Percentiles rank a stretch among this genome's conserved stretches.
phyloP scores from a whole-genome alignment of 2,113 vertebrate genomes.

The Saimiri boliviensis region DNA sequence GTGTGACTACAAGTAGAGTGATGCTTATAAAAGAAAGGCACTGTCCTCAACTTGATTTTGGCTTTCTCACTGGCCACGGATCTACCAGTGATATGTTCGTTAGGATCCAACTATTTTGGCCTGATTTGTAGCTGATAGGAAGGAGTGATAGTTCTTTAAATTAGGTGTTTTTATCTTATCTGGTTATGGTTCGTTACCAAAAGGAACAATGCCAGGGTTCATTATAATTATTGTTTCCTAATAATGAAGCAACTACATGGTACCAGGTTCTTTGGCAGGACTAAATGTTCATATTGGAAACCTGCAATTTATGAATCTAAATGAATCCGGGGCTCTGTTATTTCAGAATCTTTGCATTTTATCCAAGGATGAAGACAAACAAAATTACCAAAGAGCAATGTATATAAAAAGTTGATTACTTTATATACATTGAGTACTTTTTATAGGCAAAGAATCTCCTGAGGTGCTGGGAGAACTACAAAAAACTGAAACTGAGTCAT shows the following conservation, averaged over 20 bases:
- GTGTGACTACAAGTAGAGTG: background rate
- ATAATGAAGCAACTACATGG: background rate
- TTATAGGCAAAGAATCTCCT: background rate
- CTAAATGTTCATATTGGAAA: background rate
- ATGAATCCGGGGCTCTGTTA: background rate
- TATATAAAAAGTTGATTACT: background rate
- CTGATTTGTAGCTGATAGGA: background rate
- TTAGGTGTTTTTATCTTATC: background rate
- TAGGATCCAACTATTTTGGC: background rate
- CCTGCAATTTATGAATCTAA: background rate
- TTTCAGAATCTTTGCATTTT: conserved; percentile 11
- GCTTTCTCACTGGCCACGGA: background rate
- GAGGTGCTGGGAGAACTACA: background rate
- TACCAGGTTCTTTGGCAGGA: background rate
- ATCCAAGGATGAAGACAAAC: background rate
- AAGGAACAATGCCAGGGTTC: background rate
- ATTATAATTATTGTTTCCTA: background rate
- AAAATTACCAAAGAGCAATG: background rate
- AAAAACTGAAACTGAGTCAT: background rate
- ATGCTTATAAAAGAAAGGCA: background rate
- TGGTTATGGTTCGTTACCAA: background rate
- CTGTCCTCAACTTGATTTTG: background rate
- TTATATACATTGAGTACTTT: background rate
- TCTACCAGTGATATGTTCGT: background rate
- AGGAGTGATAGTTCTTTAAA: background rate